phyloP scores from a whole-genome alignment of 1,140 invertebrate species.

The Pseudomyrmex sp. region DNA sequence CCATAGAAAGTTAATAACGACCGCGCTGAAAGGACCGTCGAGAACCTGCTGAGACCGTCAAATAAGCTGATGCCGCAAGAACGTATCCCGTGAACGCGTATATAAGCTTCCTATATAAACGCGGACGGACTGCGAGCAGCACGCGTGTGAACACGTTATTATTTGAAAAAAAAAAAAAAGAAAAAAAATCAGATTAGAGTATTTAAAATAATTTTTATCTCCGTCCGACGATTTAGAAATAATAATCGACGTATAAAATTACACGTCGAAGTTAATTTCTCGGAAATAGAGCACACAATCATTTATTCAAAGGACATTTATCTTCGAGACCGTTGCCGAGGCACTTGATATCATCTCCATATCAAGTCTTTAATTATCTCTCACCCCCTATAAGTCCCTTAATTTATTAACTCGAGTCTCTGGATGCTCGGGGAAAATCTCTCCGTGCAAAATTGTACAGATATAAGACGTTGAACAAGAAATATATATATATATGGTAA shows the following conservation, averaged over 20 bases:
- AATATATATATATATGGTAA: too few species aligned
- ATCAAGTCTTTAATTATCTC: not conserved
- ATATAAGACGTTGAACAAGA: constrained; percentile 13
- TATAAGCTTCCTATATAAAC: constrained; percentile 39
- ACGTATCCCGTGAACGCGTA: constrained; percentile 59
- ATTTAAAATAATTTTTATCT: too few species aligned
- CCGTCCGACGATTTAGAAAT: too few species aligned
- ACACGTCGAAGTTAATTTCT: too few species aligned
- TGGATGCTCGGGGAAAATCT: not conserved
- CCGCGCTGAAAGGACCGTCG: constrained; percentile 51
- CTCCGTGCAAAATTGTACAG: constrained; percentile 1
- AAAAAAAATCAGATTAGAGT: not conserved
- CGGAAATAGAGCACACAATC: too few species aligned
- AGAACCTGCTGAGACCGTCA: constrained; percentile 37
- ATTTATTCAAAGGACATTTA: not conserved
- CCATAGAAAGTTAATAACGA: constrained; percentile 64
- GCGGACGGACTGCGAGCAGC: constrained; percentile 31
- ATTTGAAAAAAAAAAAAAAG: constrained; percentile 2
- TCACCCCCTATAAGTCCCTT: not conserved
- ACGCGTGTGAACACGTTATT: too few species aligned
- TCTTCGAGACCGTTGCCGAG: not conserved
- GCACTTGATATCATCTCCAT: not conserved
- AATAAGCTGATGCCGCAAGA: constrained; percentile 68
- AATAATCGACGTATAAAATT: too few species aligned
- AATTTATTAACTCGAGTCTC: constrained; percentile 29